Conservation (phyloP, 1,140 invertebrate species). For the Apis florea region DNA sequence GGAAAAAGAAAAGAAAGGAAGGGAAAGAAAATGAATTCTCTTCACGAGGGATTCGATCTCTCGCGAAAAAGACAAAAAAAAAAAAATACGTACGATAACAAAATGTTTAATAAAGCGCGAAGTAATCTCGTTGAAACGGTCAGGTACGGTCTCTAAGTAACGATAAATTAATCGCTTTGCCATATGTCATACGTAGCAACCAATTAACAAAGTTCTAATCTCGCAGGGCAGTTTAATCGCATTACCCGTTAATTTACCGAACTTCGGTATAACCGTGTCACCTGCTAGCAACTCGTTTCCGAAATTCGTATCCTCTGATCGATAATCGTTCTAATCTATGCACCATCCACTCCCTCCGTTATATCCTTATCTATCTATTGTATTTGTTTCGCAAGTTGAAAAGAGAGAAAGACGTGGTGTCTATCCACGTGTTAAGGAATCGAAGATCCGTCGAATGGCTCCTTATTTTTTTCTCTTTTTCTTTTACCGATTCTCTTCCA, state of each 20-base stretch:
- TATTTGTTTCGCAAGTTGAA: too few relatives aligned
- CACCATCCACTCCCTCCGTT: too few relatives aligned
- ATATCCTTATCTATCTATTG: too few relatives aligned
- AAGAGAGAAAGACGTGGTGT: too few relatives aligned
- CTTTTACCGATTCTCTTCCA: accelerated
- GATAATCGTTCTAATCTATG: background rate
- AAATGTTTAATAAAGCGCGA: background rate
- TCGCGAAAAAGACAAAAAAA: background rate
- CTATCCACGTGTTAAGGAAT: too few relatives aligned
- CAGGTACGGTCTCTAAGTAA: background rate
- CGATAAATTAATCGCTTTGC: conserved; percentile 15
- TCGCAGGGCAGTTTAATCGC: conserved; percentile 33
- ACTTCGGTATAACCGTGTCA: conserved; percentile 36
- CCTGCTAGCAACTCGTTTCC: conserved; percentile 27
- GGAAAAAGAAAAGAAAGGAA: too few relatives aligned
- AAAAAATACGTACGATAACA: background rate
- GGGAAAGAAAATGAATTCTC: background rate
- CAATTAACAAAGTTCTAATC: conserved; percentile 45
- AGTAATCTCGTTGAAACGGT: background rate
- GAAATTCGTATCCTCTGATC: conserved; percentile 9
- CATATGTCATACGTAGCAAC: conserved; percentile 17
- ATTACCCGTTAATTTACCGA: conserved; percentile 35
- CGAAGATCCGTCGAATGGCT: background rate
- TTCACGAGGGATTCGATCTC: too few relatives aligned
- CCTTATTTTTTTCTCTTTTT: too few relatives aligned